Evolutionary conservation across 2,113 vertebrate genomes (phyloP).

Genomic region (Thunnus maccoyii): DNA sequence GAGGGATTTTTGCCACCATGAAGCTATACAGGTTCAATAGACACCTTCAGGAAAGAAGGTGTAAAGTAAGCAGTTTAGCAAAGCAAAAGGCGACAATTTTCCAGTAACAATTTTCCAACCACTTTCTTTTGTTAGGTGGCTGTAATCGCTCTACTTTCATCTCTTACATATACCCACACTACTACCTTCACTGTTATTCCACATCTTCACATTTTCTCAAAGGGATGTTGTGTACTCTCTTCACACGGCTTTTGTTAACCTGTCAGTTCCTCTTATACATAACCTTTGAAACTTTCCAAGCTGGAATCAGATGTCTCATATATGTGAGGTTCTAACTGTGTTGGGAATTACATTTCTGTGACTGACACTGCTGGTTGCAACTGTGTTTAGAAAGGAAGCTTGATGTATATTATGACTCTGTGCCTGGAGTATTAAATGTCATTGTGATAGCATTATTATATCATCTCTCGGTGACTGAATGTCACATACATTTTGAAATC

Average conservation of each 20-base stretch:
- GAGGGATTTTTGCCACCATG: constrained; percentile 13
- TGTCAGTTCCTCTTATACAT: constrained; percentile 24
- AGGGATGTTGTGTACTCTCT: constrained; percentile 2
- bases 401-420: constrained; percentile 30
- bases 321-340: constrained; percentile 19
- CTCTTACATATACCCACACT: neutral
- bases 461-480: constrained; percentile 14
- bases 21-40: constrained; percentile 30
- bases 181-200: neutral
- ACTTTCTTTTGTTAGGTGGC: neutral
- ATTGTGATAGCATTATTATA: constrained; percentile 41
- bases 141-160: neutral
- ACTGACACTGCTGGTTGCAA: constrained; percentile 25
- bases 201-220: constrained; percentile 27
- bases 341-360: constrained; percentile 15
- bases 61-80: constrained; percentile 21
- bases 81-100: neutral
- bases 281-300: constrained; percentile 44
- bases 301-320: constrained; percentile 6
- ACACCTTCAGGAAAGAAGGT: constrained; percentile 20
- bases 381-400: constrained; percentile 9
- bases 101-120: neutral
- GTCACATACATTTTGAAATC: constrained; percentile 21
- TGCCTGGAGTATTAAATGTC: constrained; percentile 49
- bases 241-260: constrained; percentile 38